Evolutionary conservation across 2,888 invertebrate genomes (phyloP).

Genomic region (Heliconius cydno): DNA sequence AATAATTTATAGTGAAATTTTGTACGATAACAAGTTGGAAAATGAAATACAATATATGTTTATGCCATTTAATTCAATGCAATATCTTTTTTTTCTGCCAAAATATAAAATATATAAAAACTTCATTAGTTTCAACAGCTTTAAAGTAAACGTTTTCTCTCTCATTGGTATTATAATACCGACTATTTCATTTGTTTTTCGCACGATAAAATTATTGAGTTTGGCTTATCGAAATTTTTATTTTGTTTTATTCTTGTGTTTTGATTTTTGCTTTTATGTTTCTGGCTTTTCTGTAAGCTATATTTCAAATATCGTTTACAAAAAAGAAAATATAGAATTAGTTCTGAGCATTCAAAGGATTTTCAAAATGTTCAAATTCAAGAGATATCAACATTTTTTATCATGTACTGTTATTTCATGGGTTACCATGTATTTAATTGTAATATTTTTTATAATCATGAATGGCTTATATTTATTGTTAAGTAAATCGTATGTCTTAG

Average conservation of each 20-base stretch:
- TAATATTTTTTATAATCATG: neutral
- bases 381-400: neutral
- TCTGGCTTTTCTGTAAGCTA: neutral
- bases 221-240: neutral
- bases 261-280: neutral
- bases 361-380: slow-evolving; percentile 2
- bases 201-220: neutral
- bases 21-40: neutral
- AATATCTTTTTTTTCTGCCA: neutral
- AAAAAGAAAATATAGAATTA: neutral
- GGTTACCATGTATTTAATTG: neutral
- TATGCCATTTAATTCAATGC: slow-evolving; percentile 5
- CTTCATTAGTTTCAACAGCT: neutral
- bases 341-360: neutral
- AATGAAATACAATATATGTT: neutral
- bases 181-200: neutral
- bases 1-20: neutral
- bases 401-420: neutral
- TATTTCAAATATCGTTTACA: neutral
- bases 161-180: neutral
- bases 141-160: neutral
- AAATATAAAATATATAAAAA: neutral
- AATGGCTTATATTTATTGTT: neutral
- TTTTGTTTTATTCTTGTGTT: neutral
- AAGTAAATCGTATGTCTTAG: neutral